These are phyloP conservation scores for Halocaridina rubra DNA, from an alignment of 2,888 invertebrate genomes.

Conservation along the genomic window DNA sequence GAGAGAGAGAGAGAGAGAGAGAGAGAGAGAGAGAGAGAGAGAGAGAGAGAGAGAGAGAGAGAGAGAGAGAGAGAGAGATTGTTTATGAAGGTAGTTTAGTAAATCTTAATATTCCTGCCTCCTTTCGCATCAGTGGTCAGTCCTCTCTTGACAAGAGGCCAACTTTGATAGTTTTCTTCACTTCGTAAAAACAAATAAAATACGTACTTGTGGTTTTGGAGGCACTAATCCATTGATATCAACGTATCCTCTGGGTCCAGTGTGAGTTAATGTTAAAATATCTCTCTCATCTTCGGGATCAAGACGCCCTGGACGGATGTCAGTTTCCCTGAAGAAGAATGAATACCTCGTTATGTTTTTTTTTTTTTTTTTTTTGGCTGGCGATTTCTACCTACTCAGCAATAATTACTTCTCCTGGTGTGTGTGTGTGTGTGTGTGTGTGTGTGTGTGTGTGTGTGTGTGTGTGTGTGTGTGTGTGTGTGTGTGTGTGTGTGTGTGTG, in stretches of 20 bases:
- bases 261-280: background rate
- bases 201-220: background rate
- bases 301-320: background rate
- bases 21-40: no score
- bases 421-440: background rate
- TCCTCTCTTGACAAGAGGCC: no score
- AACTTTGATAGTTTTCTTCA: background rate
- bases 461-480: conserved; percentile 1
- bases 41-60: no score
- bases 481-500: background rate
- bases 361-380: background rate
- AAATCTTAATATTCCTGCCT: no score
- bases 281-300: background rate
- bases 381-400: no score
- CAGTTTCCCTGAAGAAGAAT: background rate
- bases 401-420: background rate
- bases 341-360: background rate
- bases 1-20: no score
- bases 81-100: no score
- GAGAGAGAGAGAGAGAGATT: no score
- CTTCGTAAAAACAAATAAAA: background rate
- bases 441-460: background rate
- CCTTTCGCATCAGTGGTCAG: no score
- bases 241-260: background rate
- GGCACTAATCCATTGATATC: background rate